A percentile compares a stretch with the other conserved stretches of the same genome.
Evolutionary conservation across 2,113 vertebrate genomes (phyloP).

Genomic region (Bettongia penicillata): DNA sequence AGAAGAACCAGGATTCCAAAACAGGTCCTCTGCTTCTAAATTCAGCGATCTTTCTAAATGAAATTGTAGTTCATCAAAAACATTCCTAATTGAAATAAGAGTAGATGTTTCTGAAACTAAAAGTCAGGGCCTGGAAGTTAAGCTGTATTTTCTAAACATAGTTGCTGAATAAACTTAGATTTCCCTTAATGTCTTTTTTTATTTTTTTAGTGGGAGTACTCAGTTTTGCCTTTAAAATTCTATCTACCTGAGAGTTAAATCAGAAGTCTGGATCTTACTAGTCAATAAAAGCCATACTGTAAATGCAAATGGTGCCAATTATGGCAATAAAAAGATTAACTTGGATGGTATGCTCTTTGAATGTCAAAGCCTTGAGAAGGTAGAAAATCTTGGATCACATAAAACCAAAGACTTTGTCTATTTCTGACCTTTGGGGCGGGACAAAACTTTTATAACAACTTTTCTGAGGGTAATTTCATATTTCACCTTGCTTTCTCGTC

Average conservation of each 20-base stretch:
- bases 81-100: conserved; percentile 7
- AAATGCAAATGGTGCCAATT: conserved; percentile 11
- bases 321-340: conserved; percentile 28
- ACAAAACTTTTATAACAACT: neutral
- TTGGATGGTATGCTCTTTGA: neutral
- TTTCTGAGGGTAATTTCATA: conserved; percentile 20
- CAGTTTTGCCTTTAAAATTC: neutral
- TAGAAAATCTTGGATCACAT: neutral
- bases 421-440: neutral
- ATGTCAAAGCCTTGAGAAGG: neutral
- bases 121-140: conserved; percentile 5
- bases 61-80: neutral
- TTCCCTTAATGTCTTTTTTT: neutral
- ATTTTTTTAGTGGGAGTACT: too few relatives aligned
- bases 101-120: neutral
- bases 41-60: neutral
- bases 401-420: conserved; percentile 39
- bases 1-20: neutral
- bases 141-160: neutral
- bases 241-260: neutral
- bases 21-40: neutral
- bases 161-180: neutral
- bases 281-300: neutral
- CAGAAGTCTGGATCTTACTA: neutral
- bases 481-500: neutral